A percentile compares a stretch with the other conserved stretches of the same genome.
Evolutionary conservation across 2,113 vertebrate species (phyloP).

Genomic region (Rhegmatorhina hoffmannsi): DNA sequence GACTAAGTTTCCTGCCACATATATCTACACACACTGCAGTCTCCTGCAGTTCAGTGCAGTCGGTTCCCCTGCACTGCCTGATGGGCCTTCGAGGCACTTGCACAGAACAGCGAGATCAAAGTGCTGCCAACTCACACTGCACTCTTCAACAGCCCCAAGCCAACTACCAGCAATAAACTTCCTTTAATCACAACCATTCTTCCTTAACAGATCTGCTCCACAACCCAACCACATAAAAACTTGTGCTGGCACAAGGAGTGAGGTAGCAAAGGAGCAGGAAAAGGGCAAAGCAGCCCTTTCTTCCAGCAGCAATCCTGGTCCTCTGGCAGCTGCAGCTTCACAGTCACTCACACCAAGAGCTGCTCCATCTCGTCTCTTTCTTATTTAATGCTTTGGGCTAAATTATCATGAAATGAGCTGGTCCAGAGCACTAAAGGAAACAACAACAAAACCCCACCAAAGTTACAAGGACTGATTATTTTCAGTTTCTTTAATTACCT

Average conservation of each 20-base stretch:
- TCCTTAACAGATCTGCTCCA: neutral
- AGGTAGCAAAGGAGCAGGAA: neutral
- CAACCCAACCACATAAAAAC: neutral
- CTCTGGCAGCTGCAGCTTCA: neutral
- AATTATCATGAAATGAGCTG: neutral
- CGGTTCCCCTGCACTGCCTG: neutral
- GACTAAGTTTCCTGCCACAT: neutral
- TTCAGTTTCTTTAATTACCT: neutral
- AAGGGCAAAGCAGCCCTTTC: neutral
- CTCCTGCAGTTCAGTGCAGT: constrained; percentile 8
- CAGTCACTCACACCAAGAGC: neutral
- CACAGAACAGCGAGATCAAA: neutral
- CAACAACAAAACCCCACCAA: neutral
- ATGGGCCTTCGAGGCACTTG: neutral
- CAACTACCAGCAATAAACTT: neutral
- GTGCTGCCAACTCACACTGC: neutral
- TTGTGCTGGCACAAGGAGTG: neutral
- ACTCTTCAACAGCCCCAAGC: neutral
- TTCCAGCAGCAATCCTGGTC: neutral
- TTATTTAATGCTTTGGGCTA: neutral
- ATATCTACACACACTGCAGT: neutral
- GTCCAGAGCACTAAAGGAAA: neutral
- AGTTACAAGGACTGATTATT: neutral
- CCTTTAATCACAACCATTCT: neutral
- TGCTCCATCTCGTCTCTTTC: neutral